Base-by-base conservation (phyloP, 2,888 invertebrate genomes). In the Drosophila testacea region DNA sequence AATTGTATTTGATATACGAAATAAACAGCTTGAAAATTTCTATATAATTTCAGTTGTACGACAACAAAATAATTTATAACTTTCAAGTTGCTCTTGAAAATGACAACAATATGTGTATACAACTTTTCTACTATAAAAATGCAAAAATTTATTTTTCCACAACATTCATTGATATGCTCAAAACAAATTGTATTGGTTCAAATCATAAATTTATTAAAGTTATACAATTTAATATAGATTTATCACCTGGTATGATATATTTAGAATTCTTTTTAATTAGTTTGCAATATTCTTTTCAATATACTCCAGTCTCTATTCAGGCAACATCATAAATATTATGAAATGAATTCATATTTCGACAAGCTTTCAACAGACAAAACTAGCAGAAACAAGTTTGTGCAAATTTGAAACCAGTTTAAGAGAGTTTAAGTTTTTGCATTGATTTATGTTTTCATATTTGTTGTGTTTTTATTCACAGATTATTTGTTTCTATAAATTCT, bases 371-470 rank as follows among this genome's bases (percentile, higher is more conserved):
- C 51, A 52, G 5, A 34, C 13, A 60, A 1, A 10, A 52, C 38
- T 32, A 27, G 60, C 11, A 41, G 38, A 55, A 46, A 62, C 61
- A 46, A 55, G 61, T 62, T 62, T 30, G 11, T 56, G 38, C 36
- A 28, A 52, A 42, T 64, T 30, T 46, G 32, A 70, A 72, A 72
- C 73, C 39, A 57, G 73, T 73, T 63, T 56, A 6, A 42, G 7
- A 63, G 10, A 38, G n/a, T 59, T 59, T 39, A 5, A 57, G 27
- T 28, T 46, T 57, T 34, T 52, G n/a, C 39, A 44, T 48, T 76
- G 78, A 76, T 73, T 73, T 69, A 76, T 77, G 38, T 54, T 11
- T 11, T 34, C 32, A 62, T 32, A 69, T 69, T 66, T 61, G 44
- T 61, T 34, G 22, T 32, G 60, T 44, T 61, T 36, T 28, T 34